Conservation (phyloP, 2,888 invertebrate genomes). For the Halictus quadricinctus region DNA sequence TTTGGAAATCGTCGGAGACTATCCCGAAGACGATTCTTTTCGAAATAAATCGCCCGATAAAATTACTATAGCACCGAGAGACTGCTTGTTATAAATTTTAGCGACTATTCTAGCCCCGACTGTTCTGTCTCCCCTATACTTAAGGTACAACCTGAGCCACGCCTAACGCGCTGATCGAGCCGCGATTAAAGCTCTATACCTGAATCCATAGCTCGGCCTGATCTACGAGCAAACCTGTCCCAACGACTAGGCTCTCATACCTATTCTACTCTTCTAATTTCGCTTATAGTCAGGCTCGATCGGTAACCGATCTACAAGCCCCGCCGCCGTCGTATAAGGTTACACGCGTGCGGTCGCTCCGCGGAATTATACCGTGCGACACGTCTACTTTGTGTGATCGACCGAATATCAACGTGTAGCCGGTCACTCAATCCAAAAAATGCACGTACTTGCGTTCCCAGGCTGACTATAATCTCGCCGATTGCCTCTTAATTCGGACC, state of each 20-base stretch:
- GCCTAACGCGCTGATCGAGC: neutral
- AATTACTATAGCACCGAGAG: neutral
- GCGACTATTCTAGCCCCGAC: neutral
- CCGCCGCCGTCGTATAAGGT: neutral
- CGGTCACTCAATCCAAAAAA: neutral
- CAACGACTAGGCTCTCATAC: neutral
- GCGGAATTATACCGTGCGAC: neutral
- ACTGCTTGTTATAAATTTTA: constrained; percentile 5
- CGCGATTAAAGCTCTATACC: neutral
- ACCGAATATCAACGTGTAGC: neutral
- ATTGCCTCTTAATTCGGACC: constrained; percentile 5
- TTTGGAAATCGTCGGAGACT: neutral
- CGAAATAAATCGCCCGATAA: neutral
- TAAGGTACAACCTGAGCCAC: neutral
- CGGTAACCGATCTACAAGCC: neutral
- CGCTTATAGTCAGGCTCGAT: neutral
- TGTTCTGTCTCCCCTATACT: neutral
- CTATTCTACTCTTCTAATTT: neutral
- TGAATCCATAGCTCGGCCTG: neutral
- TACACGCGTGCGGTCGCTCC: neutral
- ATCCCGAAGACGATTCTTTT: neutral
- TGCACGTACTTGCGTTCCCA: neutral
- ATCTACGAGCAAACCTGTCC: neutral
- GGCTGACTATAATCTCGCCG: constrained; percentile 5
- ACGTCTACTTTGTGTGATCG: neutral